Base-by-base conservation (phyloP, 2,113 vertebrate genomes). In the Narcine bancroftii region DNA sequence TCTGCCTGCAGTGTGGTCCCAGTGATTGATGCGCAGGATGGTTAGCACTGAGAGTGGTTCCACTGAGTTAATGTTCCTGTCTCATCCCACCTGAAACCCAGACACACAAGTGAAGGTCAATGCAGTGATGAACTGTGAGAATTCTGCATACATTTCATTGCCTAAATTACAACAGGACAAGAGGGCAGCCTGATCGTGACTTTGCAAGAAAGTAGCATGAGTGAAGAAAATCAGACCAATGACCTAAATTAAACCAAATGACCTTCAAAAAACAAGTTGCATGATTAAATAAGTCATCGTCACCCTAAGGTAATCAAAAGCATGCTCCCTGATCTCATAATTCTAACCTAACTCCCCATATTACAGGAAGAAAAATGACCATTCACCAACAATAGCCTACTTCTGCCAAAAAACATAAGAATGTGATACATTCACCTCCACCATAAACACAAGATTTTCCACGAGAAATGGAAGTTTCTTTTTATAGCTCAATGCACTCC, bases 391-490 rank as follows among this genome's bases (percentile, higher is more conserved):
- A 91, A 0, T 24, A 91, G 42, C 87, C 24, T 45, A 66, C 39
- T 69, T 13, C 10, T 42, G 60, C 87, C 89, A 91, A 87, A 56
- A 60, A 36, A 87, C 53, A 63, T 19, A 39, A 60, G 53, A 87
- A 87, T 60, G 53, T 36, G 81, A 87, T 63, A 87, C 53, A n/a
- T 87, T n/a, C 53, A 60, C 81, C 81, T 4, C 60, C 33, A 60
- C 81, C 0, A 42, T 33, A 69, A 91, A 66, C 60, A 71, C n/a
- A 36, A 91, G 87, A 24, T 91, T 91, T 65, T 69, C 63, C 87
- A 69, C 17, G 39, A 91, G 89, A 91, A 91, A 69, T 45, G 39
- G 89, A 47, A 45, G 45, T 91, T 91, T 91, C 87, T 91, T 91
- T 45, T 91, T 91, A 71, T 91, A 91, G 39, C 60, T 39, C 42